A percentile compares a stretch with the other conserved stretches of the same genome.
phyloP scores from a whole-genome alignment of 2,888 invertebrate genomes.

The Rhagium mordax region DNA sequence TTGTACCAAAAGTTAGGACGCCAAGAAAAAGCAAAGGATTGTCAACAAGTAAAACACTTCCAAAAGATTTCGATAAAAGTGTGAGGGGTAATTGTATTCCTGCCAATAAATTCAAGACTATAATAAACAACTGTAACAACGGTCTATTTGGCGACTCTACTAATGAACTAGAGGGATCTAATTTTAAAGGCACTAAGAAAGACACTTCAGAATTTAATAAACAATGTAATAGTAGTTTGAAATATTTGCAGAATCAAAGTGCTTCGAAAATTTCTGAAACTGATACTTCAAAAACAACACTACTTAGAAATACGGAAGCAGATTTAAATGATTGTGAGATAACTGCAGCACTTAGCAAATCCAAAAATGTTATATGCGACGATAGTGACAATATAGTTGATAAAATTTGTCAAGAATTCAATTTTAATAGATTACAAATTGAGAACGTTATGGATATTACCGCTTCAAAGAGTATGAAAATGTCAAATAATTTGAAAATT shows the following conservation, averaged over 20 bases:
- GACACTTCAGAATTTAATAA: not conserved
- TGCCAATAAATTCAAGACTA: not conserved
- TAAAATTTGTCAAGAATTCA: not conserved
- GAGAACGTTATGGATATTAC: not conserved
- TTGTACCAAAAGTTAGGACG: not conserved
- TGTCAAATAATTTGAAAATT: not conserved
- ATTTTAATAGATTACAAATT: not conserved
- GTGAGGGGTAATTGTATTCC: not conserved
- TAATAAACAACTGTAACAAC: not conserved
- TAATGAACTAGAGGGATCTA: not conserved
- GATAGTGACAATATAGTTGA: not conserved
- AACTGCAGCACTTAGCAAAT: not conserved
- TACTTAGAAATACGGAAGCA: not conserved
- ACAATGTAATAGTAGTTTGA: not conserved
- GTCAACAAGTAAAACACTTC: not conserved
- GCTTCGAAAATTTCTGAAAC: not conserved
- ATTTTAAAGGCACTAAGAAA: not conserved
- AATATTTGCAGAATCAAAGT: not conserved
- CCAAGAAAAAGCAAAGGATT: not conserved
- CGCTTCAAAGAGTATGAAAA: not conserved
- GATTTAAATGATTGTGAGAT: not conserved
- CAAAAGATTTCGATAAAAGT: not conserved
- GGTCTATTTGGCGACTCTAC: not conserved
- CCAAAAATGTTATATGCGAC: not conserved
- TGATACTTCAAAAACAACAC: not conserved